Percentiles rank a stretch among this genome's conserved stretches.
Evolutionary conservation across 2,113 vertebrate genomes (phyloP).

Genomic region (Corythaixoides concolor): DNA sequence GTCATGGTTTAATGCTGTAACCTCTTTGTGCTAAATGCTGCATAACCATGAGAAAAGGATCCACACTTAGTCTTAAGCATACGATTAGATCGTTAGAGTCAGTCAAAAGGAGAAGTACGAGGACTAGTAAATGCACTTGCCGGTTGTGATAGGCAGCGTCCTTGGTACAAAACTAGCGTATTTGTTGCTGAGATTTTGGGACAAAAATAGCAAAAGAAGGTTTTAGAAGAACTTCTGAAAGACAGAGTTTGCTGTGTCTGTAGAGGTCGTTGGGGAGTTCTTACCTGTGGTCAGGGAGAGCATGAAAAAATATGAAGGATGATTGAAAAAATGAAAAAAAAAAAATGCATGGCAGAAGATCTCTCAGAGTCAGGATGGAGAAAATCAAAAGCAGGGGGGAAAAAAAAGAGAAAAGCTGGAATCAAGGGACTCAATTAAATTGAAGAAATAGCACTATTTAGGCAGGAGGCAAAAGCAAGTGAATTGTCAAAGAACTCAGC

Average conservation of each 20-base stretch:
- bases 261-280: neutral
- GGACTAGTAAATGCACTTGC: neutral
- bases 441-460: neutral
- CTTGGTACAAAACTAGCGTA: rapidly evolving
- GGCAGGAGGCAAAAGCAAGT: neutral
- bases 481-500: neutral
- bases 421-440: slow-evolving; percentile 7
- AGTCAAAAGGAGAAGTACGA: neutral
- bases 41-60: neutral
- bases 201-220: neutral
- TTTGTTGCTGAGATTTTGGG: neutral
- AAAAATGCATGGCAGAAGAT: neutral
- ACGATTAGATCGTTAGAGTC: no score
- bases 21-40: neutral
- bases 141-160: neutral
- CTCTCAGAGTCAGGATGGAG: neutral
- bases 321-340: neutral
- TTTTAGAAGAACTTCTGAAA: neutral
- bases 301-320: neutral
- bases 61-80: neutral
- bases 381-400: neutral
- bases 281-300: neutral
- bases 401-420: neutral
- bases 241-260: neutral
- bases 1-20: neutral